Percentiles rank a stretch among this genome's conserved stretches.
Evolutionary conservation across 2,888 invertebrate species (phyloP).

Genomic region (Synergus gifuensis): DNA sequence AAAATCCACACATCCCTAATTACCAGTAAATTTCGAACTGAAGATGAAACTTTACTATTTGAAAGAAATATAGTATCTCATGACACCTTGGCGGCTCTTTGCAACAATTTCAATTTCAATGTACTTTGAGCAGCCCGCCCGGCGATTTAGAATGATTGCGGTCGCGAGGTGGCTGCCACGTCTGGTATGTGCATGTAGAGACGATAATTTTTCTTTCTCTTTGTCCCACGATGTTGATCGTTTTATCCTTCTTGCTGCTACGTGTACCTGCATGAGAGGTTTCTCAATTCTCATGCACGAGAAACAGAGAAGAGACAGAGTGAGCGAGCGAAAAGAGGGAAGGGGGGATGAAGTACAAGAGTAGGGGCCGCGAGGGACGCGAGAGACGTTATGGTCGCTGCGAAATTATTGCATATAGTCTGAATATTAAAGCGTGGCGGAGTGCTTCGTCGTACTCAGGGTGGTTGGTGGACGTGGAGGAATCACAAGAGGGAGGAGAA

Average conservation of each 20-base stretch:
- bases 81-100: slow-evolving; percentile 45
- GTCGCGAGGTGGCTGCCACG: slow-evolving; percentile 55
- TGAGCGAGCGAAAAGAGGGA: background rate
- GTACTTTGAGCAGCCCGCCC: slow-evolving; percentile 56
- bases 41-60: background rate
- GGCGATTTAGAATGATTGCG: slow-evolving; percentile 72
- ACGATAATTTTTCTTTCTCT: background rate
- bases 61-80: slow-evolving; percentile 43
- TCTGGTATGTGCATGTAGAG: background rate
- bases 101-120: slow-evolving; percentile 53
- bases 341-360: background rate
- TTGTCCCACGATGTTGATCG: slow-evolving; percentile 1
- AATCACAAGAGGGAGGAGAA: slow-evolving; percentile 46
- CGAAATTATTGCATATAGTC: slow-evolving; percentile 77
- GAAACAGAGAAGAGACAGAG: background rate
- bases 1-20: too few species aligned
- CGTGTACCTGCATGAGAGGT: background rate
- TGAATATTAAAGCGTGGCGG: slow-evolving; percentile 76
- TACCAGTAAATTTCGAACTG: background rate
- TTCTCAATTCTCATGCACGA: background rate
- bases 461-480: slow-evolving; percentile 42
- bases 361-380: slow-evolving; percentile 10
- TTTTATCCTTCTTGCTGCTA: slow-evolving; percentile 2
- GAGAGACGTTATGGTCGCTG: slow-evolving; percentile 70
- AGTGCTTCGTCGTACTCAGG: slow-evolving; percentile 57